phyloP scores from a whole-genome alignment of 1,140 invertebrate genomes.

The Cydia splendana region DNA sequence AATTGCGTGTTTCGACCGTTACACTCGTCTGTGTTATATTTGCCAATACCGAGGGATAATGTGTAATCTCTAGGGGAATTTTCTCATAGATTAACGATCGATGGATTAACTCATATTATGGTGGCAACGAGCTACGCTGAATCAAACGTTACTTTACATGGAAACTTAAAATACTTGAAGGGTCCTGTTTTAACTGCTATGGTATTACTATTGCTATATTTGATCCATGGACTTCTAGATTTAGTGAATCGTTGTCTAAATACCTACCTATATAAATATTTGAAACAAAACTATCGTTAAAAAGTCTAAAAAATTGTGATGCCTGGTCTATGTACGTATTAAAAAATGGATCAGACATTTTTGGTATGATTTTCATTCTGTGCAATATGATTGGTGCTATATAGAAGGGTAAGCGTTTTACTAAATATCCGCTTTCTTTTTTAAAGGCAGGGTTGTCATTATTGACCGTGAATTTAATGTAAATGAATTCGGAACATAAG shows the following conservation, averaged over 20 bases:
- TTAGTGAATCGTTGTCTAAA: too few species aligned
- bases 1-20: slow-evolving; percentile 14
- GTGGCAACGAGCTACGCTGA: background rate
- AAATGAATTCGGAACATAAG: too few species aligned
- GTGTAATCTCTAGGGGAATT: slow-evolving; percentile 9
- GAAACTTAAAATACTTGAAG: too few species aligned
- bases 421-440: slow-evolving; percentile 6
- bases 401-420: slow-evolving; percentile 3
- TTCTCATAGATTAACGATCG: background rate
- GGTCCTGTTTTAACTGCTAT: too few species aligned
- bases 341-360: background rate
- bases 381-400: slow-evolving; percentile 7
- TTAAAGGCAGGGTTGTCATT: background rate
- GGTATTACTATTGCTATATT: too few species aligned
- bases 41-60: slow-evolving; percentile 18
- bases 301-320: too few species aligned
- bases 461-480: background rate
- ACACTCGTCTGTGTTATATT: slow-evolving; percentile 21
- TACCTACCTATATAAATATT: too few species aligned
- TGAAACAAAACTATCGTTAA: too few species aligned
- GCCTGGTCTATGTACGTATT: too few species aligned
- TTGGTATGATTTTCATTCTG: background rate
- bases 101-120: background rate
- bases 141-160: background rate
- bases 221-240: too few species aligned